These are phyloP conservation scores for Platycercus adscitus DNA, from an alignment of 2,113 vertebrate genomes.

Conservation along the genomic window DNA sequence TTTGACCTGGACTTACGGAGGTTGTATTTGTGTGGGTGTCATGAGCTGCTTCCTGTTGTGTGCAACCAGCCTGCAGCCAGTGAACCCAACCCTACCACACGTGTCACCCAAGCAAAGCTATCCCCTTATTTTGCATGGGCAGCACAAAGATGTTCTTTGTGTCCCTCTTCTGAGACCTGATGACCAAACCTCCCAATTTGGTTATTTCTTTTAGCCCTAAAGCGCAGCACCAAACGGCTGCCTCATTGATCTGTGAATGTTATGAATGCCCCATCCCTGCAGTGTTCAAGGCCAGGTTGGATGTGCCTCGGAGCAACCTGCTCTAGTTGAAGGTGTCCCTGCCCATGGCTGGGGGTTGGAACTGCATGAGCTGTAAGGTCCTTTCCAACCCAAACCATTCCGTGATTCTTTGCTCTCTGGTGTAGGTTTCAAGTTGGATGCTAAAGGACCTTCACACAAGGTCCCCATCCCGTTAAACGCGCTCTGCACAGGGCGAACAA, in stretches of 20 bases:
- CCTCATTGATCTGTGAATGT: neutral
- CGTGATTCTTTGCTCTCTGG: neutral
- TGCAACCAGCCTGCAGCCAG: neutral
- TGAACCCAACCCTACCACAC: neutral
- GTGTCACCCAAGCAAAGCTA: fast-evolving
- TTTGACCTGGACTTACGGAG: neutral
- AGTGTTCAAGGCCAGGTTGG: neutral
- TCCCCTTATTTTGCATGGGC: neutral
- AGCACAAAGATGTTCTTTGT: neutral
- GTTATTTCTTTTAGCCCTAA: neutral
- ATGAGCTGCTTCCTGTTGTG: neutral
- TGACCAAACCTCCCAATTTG: neutral
- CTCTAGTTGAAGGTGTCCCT: neutral
- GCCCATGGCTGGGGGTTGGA: neutral
- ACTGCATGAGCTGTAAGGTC: neutral
- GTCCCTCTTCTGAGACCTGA: neutral
- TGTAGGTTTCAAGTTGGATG: neutral
- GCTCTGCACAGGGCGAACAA: neutral
- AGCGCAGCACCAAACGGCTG: neutral
- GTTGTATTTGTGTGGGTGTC: neutral
- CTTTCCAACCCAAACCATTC: neutral
- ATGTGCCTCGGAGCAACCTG: neutral
- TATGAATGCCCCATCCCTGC: neutral
- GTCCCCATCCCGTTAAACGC: fast-evolving
- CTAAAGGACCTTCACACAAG: neutral